Percentiles rank a stretch among this genome's conserved stretches.
phyloP scores from a whole-genome alignment of 1,140 invertebrate genomes.

The Trialeurodes vaporariorum region DNA sequence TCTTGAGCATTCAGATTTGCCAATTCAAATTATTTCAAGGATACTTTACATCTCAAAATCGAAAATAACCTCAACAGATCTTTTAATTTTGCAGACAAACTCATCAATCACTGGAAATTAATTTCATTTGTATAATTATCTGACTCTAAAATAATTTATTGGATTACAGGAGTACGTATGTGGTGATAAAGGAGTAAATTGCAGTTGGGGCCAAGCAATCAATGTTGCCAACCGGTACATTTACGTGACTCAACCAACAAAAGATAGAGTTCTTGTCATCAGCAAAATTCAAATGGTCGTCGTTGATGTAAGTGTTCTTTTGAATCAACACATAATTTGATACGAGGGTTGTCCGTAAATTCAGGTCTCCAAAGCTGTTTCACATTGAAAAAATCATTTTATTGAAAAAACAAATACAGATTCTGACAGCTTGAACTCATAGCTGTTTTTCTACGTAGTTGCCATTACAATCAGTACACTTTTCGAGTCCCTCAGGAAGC shows the following conservation, averaged over 20 bases:
- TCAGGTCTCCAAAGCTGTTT: no score
- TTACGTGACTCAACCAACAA: conserved; percentile 59
- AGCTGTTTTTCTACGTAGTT: no score
- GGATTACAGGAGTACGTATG: conserved; percentile 52
- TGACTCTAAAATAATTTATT: no score
- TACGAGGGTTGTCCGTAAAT: no score
- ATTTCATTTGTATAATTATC: neutral
- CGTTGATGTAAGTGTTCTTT: conserved; percentile 50
- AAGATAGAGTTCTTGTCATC: conserved; percentile 58
- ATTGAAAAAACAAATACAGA: no score
- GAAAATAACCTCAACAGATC: neutral
- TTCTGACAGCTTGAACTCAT: no score
- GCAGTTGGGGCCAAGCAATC: conserved; percentile 61
- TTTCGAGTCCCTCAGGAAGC: no score
- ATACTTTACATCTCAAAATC: neutral
- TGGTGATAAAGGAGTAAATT: conserved; percentile 48
- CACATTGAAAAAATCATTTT: no score
- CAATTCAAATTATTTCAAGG: neutral
- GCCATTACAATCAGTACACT: no score
- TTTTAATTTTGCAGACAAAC: neutral
- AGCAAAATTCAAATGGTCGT: conserved; percentile 60
- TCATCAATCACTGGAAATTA: neutral
- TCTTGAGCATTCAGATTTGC: no score
- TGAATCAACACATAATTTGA: no score
- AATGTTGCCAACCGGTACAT: conserved; percentile 61